phyloP scores from a whole-genome alignment of 2,113 vertebrate species.

The Notarius lentiginosus region DNA sequence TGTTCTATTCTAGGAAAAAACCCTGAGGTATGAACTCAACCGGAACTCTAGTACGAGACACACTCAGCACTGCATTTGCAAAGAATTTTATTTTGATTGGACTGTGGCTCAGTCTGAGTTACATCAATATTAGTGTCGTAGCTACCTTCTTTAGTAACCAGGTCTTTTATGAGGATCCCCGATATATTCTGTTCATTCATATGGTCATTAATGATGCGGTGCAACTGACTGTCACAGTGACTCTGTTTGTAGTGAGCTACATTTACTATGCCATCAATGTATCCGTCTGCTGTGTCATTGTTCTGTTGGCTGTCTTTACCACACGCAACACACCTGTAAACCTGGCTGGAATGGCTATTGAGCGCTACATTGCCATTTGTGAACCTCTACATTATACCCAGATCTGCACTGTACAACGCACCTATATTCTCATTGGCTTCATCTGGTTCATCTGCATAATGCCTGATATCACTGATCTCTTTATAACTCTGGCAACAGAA shows the following conservation, averaged over 20 bases:
- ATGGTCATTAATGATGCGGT: conserved; percentile 74
- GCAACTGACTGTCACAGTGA: conserved; percentile 67
- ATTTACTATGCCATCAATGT: conserved; percentile 67
- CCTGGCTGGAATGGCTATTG: conserved; percentile 71
- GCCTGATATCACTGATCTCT: conserved; percentile 68
- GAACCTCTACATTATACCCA: conserved; percentile 62
- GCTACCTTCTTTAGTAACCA: conserved; percentile 68
- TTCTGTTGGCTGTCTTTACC: conserved; percentile 72
- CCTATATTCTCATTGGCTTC: conserved; percentile 59
- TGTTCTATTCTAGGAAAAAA: conserved; percentile 29
- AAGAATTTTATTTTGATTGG: conserved; percentile 69
- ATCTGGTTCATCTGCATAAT: conserved; percentile 67
- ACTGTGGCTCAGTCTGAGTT: conserved; percentile 69
- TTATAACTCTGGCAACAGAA: conserved; percentile 63
- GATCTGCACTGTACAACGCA: conserved; percentile 67
- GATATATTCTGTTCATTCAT: conserved; percentile 77
- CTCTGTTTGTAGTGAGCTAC: conserved; percentile 70
- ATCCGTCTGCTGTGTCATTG: conserved; percentile 68
- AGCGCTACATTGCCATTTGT: conserved; percentile 72
- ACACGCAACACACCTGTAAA: conserved; percentile 70
- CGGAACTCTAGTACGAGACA: conserved; percentile 60
- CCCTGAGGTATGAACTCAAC: conserved; percentile 60
- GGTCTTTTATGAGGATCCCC: conserved; percentile 69
- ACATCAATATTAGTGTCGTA: conserved; percentile 65
- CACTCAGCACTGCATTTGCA: conserved; percentile 57